A percentile compares a stretch with the other conserved stretches of the same genome.
phyloP scores from a whole-genome alignment of 2,113 vertebrate genomes.

The Picathartes gymnocephalus region DNA sequence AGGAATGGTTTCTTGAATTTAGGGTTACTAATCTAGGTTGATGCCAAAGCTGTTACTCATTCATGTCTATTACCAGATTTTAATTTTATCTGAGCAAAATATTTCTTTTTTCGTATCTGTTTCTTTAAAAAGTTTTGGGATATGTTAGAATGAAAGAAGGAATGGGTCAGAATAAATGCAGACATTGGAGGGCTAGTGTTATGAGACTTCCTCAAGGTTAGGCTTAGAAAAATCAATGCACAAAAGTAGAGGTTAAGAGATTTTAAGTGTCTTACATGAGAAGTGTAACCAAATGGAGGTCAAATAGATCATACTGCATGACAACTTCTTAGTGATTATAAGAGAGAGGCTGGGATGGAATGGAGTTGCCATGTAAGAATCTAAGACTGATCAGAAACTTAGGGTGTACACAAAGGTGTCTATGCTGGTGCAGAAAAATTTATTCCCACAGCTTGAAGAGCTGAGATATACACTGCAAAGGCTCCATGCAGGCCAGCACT shows the following conservation, averaged over 20 bases:
- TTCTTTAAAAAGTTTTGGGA: not conserved
- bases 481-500: not conserved
- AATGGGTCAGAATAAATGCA: not conserved
- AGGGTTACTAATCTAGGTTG: slow-evolving; percentile 21
- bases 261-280: not conserved
- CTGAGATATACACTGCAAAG: not conserved
- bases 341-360: not conserved
- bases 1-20: slow-evolving; percentile 40
- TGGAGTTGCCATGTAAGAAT: not conserved
- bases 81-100: slow-evolving; percentile 11
- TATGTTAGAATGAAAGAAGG: not conserved
- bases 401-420: not conserved
- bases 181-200: not conserved
- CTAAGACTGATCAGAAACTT: not conserved
- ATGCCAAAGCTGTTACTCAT: slow-evolving; percentile 59
- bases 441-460: not conserved
- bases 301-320: not conserved
- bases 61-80: slow-evolving; percentile 1
- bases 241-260: not conserved
- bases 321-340: not conserved
- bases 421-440: not conserved
- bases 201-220: not conserved
- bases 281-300: not conserved
- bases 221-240: not conserved
- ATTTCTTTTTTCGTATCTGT: not conserved